Evolutionary conservation across 2,113 vertebrate species (phyloP).

Genomic region (Hucho hucho): DNA sequence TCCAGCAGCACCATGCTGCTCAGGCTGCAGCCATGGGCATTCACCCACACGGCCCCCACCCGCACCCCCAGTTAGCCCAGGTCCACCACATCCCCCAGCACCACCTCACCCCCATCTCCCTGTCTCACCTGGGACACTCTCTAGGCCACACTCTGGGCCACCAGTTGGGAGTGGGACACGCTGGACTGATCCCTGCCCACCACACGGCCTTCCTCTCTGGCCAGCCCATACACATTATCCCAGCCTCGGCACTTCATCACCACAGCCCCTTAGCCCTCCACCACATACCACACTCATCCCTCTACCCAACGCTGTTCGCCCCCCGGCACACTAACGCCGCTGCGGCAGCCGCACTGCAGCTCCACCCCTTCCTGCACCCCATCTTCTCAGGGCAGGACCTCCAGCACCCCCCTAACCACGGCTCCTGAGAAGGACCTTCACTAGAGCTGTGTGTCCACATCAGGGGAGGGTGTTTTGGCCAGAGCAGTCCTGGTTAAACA

Average conservation of each 20-base stretch:
- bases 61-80: constrained; percentile 90
- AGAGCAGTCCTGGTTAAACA: constrained; percentile 13
- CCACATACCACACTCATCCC: constrained; percentile 87
- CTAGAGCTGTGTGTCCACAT: constrained; percentile 7
- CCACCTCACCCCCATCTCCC: constrained; percentile 90
- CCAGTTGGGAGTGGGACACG: constrained; percentile 75
- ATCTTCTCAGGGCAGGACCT: constrained; percentile 99
- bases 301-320: constrained; percentile 91
- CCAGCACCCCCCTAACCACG: constrained; percentile 95
- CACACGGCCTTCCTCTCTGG: constrained; percentile 92
- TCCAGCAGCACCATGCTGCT: constrained; percentile 92
- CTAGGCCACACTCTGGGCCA: constrained; percentile 79
- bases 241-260: constrained; percentile 88
- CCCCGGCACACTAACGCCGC: constrained; percentile 81
- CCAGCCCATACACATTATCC: constrained; percentile 98
- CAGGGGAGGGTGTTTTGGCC: constrained; percentile 17
- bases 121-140: constrained; percentile 82
- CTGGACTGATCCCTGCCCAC: constrained; percentile 88
- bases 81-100: constrained; percentile 97
- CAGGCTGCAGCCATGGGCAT: constrained; percentile 89
- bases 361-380: constrained; percentile 95
- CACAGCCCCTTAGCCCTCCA: constrained; percentile 92
- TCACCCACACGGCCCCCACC: constrained; percentile 85
- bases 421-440: constrained; percentile 80
- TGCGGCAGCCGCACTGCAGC: constrained; percentile 89